Evolutionary conservation across 2,797 vertebrate species (phyloP), one percentile per base, ranked within the genome.

Genomic region (Scyliorhinus canicula): DNA sequence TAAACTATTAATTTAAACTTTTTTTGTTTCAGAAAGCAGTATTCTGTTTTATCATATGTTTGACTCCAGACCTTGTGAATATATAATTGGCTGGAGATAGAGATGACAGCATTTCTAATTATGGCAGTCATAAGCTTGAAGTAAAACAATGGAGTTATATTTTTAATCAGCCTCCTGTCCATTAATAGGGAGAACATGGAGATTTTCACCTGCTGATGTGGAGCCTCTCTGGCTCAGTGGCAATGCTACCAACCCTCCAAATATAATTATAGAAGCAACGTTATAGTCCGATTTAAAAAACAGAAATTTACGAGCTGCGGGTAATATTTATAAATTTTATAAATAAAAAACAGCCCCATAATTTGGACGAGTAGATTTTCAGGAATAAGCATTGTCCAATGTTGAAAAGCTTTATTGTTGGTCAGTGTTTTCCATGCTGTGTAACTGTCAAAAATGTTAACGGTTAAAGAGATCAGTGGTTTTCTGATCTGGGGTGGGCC

Each of bases 81-180:
- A 69, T 91, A 65, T 40, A 91, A 44, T 63, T 44, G 88, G 8
- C 60, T 65, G n/a, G 24, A 8, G n/a, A n/a, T n/a, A n/a, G 57
- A 63, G 7, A 44, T 91, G 57, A 91, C n/a, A 88, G 52, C 85
- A 91, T 63, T 91, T 91, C 57, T 93, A 69, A 47, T 71, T 93
- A 26, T 67, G 69, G 65, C 44, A 71, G 44, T 93, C 63, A 71
- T 71, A 47, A 69, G 12, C 24, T 93, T 47, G 31, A 60, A 85
- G 26, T 60, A 67, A 40, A 93, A n/a, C 28, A 50, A 35, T 71
- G 44, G 44, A 69, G 11, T 67, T 31, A 52, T 69, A 7, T 93
- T 55, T 93, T 71, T 67, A 93, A 47, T 71, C 50, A 93, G 28
- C 11, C 5, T 71, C 11, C 12, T 71, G 65, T 71, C 65, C 65